Base-by-base conservation (phyloP, 2,797 vertebrate species). In the Galago senegalensis region DNA sequence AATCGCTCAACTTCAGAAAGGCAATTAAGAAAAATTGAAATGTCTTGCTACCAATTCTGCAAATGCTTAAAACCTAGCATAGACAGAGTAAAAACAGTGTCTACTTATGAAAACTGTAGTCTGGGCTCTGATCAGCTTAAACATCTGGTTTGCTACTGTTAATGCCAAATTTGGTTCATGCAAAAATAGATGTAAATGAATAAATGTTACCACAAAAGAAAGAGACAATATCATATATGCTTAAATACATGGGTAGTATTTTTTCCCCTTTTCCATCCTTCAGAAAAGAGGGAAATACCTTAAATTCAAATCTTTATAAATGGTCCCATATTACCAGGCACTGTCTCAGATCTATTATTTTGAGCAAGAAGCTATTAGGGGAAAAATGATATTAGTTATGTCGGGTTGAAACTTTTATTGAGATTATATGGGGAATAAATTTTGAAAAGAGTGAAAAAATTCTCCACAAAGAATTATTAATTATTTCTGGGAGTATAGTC, bases 131-230 rank as follows among this genome's bases (percentile, higher is more conserved):
- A 97, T 97, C 91, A 89, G 87, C 13, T 97, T 95, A 95, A 97
- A 69, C 91, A 97, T 98, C 96, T 98, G 95, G 80, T 97, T 96
- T 97, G 7, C 93, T 98, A 63, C 53, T 91, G 77, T 96, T 97
- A 97, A 56, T 97, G 96, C 89, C 97, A 97, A 97, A 97, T 97
- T 96, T 97, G 94, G 79, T 96, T 97, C 87, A 95, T 97, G 95
- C 94, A 98, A 97, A 98, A 98, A 97, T 96, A 97, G 91, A 95
- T 97, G 53, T 93, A 97, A 97, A 97, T 98, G 77, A 97, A 96
- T 97, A 90, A 96, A 76, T 96, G 53, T 96, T 97, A 73, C 95
- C 93, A 92, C 94, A 92, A 91, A 97, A 95, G 69, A 90, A 85
- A 75, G 93, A 97, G 67, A 95, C 92, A 96, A 9, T 97, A 90